These are phyloP conservation scores for Chlorops oryzae DNA, from an alignment of 1,140 invertebrate species.

Conservation along the genomic window DNA sequence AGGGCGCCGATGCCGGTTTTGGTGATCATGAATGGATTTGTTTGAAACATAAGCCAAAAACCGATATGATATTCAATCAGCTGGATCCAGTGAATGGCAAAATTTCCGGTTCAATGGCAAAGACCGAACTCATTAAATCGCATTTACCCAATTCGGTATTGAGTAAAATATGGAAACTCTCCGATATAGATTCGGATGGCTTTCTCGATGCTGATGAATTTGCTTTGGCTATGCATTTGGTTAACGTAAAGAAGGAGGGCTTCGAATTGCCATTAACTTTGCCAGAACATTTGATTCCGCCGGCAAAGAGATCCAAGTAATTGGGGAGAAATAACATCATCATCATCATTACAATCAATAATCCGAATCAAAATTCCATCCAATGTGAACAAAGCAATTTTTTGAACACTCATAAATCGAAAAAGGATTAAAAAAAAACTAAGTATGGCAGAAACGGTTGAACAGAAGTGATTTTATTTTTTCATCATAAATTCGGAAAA, in stretches of 20 bases:
- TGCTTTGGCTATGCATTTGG: slow-evolving; percentile 96
- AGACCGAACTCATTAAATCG: slow-evolving; percentile 96
- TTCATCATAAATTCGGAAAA: no score
- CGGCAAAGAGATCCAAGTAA: slow-evolving; percentile 55
- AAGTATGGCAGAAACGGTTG: no score
- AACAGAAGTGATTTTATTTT: no score
- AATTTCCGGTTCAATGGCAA: slow-evolving; percentile 88
- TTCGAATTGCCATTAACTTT: slow-evolving; percentile 87
- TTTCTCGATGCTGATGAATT: slow-evolving; percentile 89
- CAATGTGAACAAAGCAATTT: no score
- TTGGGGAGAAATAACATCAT: no score
- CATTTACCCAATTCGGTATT: slow-evolving; percentile 96
- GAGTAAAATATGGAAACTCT: slow-evolving; percentile 96
- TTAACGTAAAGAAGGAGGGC: slow-evolving; percentile 88
- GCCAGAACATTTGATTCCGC: slow-evolving; percentile 91
- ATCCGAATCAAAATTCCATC: no score
- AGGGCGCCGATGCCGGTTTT: slow-evolving; percentile 89
- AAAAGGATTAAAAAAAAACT: no score
- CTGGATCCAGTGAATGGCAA: slow-evolving; percentile 90
- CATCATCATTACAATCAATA: no score
- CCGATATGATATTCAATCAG: slow-evolving; percentile 81
- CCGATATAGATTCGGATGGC: slow-evolving; percentile 96
- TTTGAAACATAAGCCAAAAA: slow-evolving; percentile 75
- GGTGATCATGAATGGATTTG: slow-evolving; percentile 98
- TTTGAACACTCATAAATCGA: no score